phyloP scores from a whole-genome alignment of 1,140 invertebrate genomes.

The Copidosoma floridanum region DNA sequence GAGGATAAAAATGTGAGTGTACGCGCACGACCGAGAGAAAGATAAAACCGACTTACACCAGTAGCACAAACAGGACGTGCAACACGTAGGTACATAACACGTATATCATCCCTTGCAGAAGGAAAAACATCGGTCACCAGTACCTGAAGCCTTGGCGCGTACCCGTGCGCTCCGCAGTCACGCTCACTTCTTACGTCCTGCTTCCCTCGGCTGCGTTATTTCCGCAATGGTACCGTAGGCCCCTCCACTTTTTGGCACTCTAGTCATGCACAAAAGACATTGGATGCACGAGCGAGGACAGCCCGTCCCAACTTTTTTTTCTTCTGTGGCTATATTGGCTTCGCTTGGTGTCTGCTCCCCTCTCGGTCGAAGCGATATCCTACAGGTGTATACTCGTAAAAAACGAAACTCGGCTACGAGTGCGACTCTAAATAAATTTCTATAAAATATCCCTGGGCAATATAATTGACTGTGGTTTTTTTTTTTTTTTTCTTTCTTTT shows the following conservation, averaged over 20 bases:
- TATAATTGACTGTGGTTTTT: slow-evolving; percentile 35
- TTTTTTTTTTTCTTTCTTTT: no score
- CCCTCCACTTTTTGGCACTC: slow-evolving; percentile 4
- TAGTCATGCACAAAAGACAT: slow-evolving; percentile 17
- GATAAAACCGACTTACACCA: not conserved
- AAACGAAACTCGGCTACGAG: no score
- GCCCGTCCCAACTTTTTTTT: not conserved
- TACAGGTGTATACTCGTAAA: no score
- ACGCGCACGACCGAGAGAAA: no score
- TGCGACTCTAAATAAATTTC: slow-evolving; percentile 25
- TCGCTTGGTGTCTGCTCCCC: no score
- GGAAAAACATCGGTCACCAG: not conserved
- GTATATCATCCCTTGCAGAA: not conserved
- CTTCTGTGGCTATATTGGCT: no score
- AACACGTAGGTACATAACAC: slow-evolving; percentile 9
- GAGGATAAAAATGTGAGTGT: no score
- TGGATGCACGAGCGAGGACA: not conserved
- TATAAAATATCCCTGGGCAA: slow-evolving; percentile 32
- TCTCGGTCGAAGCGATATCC: no score
- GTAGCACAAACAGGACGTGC: slow-evolving; percentile 4
- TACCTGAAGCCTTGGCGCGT: no score
- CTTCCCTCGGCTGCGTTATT: no score
- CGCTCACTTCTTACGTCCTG: no score
- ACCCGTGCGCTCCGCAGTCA: no score
- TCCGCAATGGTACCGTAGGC: not conserved